Evolutionary conservation across 2,797 vertebrate species (phyloP).

Genomic region (Trachops cirrhosus): DNA sequence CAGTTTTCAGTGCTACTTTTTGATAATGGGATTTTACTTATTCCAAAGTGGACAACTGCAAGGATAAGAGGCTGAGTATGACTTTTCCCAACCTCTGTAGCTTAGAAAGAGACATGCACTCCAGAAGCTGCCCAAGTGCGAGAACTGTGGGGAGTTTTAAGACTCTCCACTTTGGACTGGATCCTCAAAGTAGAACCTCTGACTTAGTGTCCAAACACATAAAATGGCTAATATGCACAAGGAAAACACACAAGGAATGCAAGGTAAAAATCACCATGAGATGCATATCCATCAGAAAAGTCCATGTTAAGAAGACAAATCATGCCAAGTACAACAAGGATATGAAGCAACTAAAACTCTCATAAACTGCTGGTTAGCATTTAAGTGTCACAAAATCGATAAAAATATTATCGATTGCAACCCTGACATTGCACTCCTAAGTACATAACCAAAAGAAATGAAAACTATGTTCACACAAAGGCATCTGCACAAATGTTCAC

Average conservation of each 20-base stretch:
- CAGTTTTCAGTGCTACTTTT: fast-evolving
- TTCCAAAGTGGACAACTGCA: neutral
- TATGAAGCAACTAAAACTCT: neutral
- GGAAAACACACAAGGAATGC: neutral
- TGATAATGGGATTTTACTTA: neutral
- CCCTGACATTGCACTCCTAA: too few species aligned
- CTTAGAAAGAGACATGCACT: fast-evolving
- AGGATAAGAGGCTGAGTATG: too few species aligned
- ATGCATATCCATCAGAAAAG: too few species aligned
- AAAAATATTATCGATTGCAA: neutral
- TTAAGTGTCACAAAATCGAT: neutral
- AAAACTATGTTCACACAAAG: too few species aligned
- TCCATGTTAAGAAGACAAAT: neutral
- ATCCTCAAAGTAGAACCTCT: neutral
- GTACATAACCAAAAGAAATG: neutral
- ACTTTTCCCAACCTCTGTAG: too few species aligned
- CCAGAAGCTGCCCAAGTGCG: neutral
- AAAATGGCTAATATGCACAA: neutral
- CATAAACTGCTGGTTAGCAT: neutral
- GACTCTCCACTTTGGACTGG: too few species aligned
- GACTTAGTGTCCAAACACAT: neutral
- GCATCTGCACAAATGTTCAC: too few species aligned
- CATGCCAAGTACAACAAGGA: neutral
- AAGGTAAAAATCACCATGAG: neutral
- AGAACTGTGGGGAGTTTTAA: neutral